Evolutionary conservation across 2,797 vertebrate species (phyloP).

Genomic region (Erpetoichthys calabaricus): DNA sequence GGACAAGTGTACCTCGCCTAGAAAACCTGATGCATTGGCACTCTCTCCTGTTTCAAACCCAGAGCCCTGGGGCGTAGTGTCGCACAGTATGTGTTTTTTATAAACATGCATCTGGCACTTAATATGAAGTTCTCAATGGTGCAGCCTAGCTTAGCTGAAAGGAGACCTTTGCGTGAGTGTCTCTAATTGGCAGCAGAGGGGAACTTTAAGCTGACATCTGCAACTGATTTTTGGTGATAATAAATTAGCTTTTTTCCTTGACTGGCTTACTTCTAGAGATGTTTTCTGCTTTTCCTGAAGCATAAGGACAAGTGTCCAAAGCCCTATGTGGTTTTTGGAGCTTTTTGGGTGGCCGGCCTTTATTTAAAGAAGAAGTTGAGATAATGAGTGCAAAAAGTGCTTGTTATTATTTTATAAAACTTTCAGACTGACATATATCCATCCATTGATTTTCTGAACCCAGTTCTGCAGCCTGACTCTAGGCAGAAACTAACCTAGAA

Average conservation of each 20-base stretch:
- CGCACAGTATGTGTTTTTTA: too few relatives aligned
- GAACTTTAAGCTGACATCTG: conserved; percentile 61
- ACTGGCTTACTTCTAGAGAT: conserved; percentile 50
- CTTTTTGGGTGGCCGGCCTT: conserved; percentile 41
- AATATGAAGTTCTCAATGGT: too few relatives aligned
- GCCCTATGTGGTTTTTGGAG: conserved; percentile 15
- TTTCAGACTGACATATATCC: conserved; percentile 10
- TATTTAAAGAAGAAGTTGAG: background rate
- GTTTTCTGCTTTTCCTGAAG: conserved; percentile 43
- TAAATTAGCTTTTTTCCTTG: conserved; percentile 67
- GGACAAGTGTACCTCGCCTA: too few relatives aligned
- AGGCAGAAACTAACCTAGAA: too few relatives aligned
- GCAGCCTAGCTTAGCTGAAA: conserved; percentile 7
- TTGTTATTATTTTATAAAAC: conserved; percentile 24
- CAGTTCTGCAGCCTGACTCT: too few relatives aligned
- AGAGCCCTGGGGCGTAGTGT: too few relatives aligned
- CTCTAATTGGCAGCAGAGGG: conserved; percentile 69
- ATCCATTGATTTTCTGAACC: too few relatives aligned
- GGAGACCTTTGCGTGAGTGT: conserved; percentile 49
- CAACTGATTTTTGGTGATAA: conserved; percentile 66
- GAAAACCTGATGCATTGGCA: too few relatives aligned
- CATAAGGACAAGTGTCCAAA: conserved; percentile 32
- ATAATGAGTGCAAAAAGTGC: conserved; percentile 23
- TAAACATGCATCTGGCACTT: too few relatives aligned
- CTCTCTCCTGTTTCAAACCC: too few relatives aligned